phyloP scores from a whole-genome alignment of 2,113 vertebrate genomes.

The Otolemur garnettii region DNA sequence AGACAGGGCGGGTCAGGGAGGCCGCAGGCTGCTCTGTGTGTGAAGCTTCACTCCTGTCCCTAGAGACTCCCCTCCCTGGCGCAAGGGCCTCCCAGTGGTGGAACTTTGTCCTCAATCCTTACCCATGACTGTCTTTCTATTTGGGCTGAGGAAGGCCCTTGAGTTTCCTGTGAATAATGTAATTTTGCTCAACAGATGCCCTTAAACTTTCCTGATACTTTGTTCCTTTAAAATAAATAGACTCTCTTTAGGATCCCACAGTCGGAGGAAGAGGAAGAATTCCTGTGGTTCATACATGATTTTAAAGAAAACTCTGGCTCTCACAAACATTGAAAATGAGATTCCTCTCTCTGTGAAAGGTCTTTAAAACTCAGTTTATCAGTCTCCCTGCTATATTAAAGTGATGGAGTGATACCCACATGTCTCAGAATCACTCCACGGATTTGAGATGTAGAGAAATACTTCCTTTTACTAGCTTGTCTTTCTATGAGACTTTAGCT shows the following conservation, averaged over 20 bases:
- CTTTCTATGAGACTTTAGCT: neutral
- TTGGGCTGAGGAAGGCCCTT: neutral
- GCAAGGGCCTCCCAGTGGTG: neutral
- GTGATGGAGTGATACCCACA: neutral
- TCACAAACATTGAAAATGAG: slow-evolving; percentile 21
- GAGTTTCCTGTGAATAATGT: neutral
- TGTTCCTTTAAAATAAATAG: slow-evolving; percentile 32
- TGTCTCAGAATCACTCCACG: neutral
- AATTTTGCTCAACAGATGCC: neutral
- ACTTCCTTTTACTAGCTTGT: neutral
- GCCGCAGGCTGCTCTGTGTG: neutral
- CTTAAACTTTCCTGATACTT: slow-evolving; percentile 7
- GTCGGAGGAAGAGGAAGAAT: neutral
- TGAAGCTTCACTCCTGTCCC: neutral
- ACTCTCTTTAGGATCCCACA: neutral
- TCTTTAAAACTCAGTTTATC: slow-evolving; percentile 11
- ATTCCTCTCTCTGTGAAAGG: neutral
- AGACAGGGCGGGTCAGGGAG: neutral
- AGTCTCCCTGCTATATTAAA: neutral
- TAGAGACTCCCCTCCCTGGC: neutral
- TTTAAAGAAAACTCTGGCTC: neutral
- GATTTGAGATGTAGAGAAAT: neutral
- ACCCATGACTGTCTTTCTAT: neutral
- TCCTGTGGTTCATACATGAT: neutral
- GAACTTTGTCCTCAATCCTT: neutral